phyloP scores from a whole-genome alignment of 1,140 invertebrate genomes.

The Lanistes nyassanus region DNA sequence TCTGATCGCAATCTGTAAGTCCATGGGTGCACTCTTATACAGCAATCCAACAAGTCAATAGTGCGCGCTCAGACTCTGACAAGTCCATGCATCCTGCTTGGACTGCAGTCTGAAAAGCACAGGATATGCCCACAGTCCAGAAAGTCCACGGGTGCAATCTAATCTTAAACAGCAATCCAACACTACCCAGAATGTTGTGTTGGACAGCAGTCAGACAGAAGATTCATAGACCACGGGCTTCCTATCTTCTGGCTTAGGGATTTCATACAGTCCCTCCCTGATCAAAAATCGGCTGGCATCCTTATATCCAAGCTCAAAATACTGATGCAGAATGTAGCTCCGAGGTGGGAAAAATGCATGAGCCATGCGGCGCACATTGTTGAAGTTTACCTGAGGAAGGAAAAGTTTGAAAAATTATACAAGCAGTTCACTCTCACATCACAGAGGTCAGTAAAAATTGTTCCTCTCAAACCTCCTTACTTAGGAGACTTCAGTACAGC shows the following conservation, averaged over 20 bases:
- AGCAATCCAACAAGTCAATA: neutral
- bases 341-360: constrained; percentile 67
- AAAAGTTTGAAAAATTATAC: neutral
- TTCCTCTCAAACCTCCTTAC: no score
- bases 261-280: constrained; percentile 56
- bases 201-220: constrained; percentile 28
- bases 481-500: no score
- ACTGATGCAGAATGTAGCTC: constrained; percentile 49
- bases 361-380: constrained; percentile 60
- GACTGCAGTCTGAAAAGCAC: neutral
- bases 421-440: no score
- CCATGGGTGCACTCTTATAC: no score
- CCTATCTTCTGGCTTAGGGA: constrained; percentile 15
- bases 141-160: neutral
- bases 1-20: neutral
- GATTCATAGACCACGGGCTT: constrained; percentile 33
- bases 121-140: neutral
- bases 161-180: neutral
- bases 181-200: neutral
- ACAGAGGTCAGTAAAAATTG: no score
- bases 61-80: neutral
- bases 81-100: neutral
- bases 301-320: constrained; percentile 62
- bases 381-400: constrained; percentile 59
- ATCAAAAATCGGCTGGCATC: constrained; percentile 64